phyloP scores from a whole-genome alignment of 2,888 invertebrate genomes.

The Caenorhabditis parvicauda region DNA sequence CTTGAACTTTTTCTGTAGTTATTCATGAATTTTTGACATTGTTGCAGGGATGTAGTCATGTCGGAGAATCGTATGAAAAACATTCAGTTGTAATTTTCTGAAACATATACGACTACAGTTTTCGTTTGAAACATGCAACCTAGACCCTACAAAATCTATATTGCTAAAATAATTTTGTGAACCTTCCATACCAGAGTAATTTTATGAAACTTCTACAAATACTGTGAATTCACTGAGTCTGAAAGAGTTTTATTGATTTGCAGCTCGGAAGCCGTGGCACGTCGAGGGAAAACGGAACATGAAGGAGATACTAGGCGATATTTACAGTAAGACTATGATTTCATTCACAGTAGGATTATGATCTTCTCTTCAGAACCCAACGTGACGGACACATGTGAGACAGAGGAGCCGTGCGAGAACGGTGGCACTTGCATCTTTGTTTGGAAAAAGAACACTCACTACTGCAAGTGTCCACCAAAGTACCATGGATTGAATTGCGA shows the following conservation, averaged over 20 bases:
- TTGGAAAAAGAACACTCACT: constrained; percentile 44
- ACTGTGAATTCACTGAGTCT: too few relatives aligned
- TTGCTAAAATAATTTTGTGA: too few relatives aligned
- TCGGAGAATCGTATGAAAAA: too few relatives aligned
- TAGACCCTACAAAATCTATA: too few relatives aligned
- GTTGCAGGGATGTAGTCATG: too few relatives aligned
- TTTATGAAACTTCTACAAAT: neutral
- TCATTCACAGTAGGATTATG: neutral
- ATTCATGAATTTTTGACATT: too few relatives aligned
- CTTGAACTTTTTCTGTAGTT: too few relatives aligned
- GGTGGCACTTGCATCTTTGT: constrained; percentile 55
- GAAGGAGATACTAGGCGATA: constrained; percentile 40
- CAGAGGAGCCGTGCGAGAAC: constrained; percentile 56
- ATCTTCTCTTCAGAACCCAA: constrained; percentile 33
- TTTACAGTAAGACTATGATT: constrained; percentile 29
- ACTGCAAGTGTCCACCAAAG: constrained; percentile 53
- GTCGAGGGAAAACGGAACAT: constrained; percentile 46
- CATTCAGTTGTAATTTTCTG: too few relatives aligned
- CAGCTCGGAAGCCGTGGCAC: constrained; percentile 50
- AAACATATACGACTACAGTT: too few relatives aligned
- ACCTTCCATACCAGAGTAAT: too few relatives aligned
- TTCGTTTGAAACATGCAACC: too few relatives aligned
- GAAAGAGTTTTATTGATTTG: constrained; percentile 10
- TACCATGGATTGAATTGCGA: constrained; percentile 54
- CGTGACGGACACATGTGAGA: constrained; percentile 40